Evolutionary conservation across 2,888 invertebrate genomes (phyloP).

Genomic region (Erynnis tages): DNA sequence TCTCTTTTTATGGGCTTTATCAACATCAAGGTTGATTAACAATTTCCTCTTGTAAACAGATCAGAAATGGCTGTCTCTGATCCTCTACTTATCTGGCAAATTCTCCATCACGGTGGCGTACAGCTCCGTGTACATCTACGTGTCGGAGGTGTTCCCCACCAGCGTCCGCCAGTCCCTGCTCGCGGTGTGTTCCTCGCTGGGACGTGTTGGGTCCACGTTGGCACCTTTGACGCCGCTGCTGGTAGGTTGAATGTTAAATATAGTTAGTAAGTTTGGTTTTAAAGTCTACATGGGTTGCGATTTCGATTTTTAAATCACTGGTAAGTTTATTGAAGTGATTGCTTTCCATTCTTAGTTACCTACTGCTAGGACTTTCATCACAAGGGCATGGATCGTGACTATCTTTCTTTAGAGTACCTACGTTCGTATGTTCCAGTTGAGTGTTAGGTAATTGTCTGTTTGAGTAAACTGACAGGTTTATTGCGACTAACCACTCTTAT

Average conservation of each 20-base stretch:
- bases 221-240: conserved; percentile 85
- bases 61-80: conserved; percentile 68
- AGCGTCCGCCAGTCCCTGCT: conserved; percentile 83
- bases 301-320: too few relatives aligned
- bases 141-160: conserved; percentile 86
- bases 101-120: conserved; percentile 85
- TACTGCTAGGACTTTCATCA: too few relatives aligned
- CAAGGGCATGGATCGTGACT: too few relatives aligned
- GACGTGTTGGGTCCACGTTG: conserved; percentile 84
- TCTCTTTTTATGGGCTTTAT: too few relatives aligned
- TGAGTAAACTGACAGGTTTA: neutral
- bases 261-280: too few relatives aligned
- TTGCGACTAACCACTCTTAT: conserved; percentile 3
- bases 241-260: conserved; percentile 77
- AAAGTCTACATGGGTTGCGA: too few relatives aligned
- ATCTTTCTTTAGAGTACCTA: neutral
- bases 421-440: neutral
- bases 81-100: conserved; percentile 83
- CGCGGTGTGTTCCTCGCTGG: conserved; percentile 84
- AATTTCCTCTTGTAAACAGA: conserved; percentile 45
- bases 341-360: too few relatives aligned
- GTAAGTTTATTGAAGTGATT: too few relatives aligned
- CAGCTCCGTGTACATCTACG: conserved; percentile 84
- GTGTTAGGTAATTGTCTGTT: conserved; percentile 1
- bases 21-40: too few relatives aligned